Evolutionary conservation across 2,888 invertebrate genomes (phyloP).

Genomic region (Nematopogon swammerdamellus): DNA sequence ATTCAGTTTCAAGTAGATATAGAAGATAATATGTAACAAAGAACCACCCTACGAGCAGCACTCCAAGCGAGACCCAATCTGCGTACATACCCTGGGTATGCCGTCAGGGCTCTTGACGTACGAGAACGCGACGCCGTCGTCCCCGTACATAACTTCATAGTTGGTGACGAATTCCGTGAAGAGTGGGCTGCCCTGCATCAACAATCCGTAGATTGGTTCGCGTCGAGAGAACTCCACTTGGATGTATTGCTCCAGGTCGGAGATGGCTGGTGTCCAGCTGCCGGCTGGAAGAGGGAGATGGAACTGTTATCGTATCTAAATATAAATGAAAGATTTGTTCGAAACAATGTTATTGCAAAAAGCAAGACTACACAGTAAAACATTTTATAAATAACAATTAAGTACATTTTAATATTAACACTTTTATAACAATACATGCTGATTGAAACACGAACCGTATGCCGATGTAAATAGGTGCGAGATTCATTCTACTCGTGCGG

Average conservation of each 20-base stretch:
- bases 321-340: neutral
- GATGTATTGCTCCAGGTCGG: conserved; percentile 64
- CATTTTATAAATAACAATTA: too few relatives aligned
- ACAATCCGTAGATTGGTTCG: conserved; percentile 71
- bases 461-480: too few relatives aligned
- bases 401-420: too few relatives aligned
- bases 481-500: too few relatives aligned
- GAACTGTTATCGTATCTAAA: neutral
- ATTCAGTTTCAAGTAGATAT: too few relatives aligned
- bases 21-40: too few relatives aligned
- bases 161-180: conserved; percentile 74
- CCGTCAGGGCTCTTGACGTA: conserved; percentile 52
- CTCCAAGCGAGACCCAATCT: too few relatives aligned
- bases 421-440: too few relatives aligned
- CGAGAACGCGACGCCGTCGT: conserved; percentile 60
- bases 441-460: too few relatives aligned
- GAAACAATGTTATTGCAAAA: too few relatives aligned
- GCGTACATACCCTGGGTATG: conserved; percentile 56
- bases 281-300: conserved; percentile 33
- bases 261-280: conserved; percentile 66
- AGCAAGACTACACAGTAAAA: too few relatives aligned
- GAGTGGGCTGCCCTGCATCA: conserved; percentile 66
- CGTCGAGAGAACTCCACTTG: conserved; percentile 62
- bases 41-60: too few relatives aligned
- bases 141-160: conserved; percentile 69